A percentile compares a stretch with the other conserved stretches of the same genome.
These are phyloP conservation scores for Melitaea cinxia DNA, from an alignment of 1,140 invertebrate species.

Conservation along the genomic window DNA sequence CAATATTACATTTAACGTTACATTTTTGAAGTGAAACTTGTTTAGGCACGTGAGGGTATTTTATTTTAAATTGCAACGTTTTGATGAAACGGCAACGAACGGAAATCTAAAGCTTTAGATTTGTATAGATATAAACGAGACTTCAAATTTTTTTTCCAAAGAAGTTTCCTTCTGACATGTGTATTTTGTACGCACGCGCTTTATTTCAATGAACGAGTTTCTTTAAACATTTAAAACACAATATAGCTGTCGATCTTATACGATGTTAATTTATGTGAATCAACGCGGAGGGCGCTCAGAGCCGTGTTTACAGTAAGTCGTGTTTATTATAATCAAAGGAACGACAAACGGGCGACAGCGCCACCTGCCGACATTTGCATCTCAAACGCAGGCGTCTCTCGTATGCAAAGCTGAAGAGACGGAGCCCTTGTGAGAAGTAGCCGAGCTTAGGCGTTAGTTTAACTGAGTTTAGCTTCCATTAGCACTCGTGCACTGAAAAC, in stretches of 20 bases:
- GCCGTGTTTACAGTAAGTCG: conserved; percentile 28
- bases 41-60: too few relatives aligned
- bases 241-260: not conserved
- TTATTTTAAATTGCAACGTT: too few relatives aligned
- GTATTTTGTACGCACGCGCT: too few relatives aligned
- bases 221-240: not conserved
- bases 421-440: not conserved
- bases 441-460: conserved; percentile 7
- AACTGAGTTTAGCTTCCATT: conserved; percentile 9
- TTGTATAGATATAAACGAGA: too few relatives aligned
- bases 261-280: conserved; percentile 21
- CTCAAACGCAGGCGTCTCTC: conserved; percentile 18
- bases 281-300: conserved; percentile 13
- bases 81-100: too few relatives aligned
- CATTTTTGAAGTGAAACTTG: too few relatives aligned
- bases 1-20: too few relatives aligned
- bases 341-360: conserved; percentile 23
- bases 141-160: too few relatives aligned
- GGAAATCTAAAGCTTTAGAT: too few relatives aligned
- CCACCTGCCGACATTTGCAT: conserved; percentile 47
- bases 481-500: not conserved
- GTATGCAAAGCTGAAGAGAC: not conserved
- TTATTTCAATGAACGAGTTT: too few relatives aligned
- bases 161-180: too few relatives aligned
- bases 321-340: conserved; percentile 42